These are phyloP conservation scores for Cygnus atratus DNA, from an alignment of 2,113 vertebrate genomes.

Conservation along the genomic window DNA sequence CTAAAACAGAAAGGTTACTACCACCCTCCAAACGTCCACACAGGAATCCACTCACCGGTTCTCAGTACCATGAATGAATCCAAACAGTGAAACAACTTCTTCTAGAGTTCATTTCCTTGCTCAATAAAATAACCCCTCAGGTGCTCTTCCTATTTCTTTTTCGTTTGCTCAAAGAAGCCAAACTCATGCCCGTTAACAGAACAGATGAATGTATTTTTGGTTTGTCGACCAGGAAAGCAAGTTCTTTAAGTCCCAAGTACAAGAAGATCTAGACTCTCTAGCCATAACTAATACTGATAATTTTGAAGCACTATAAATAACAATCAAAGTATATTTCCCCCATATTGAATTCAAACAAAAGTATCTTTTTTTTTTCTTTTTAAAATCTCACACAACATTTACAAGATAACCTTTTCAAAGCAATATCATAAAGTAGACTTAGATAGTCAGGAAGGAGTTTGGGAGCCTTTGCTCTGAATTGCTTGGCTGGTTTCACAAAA, in stretches of 20 bases:
- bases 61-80: background rate
- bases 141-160: background rate
- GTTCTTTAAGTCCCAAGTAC: background rate
- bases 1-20: background rate
- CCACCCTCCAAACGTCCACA: background rate
- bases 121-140: background rate
- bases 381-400: background rate
- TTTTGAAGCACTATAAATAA: background rate
- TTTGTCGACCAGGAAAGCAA: background rate
- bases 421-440: background rate
- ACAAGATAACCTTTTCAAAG: background rate
- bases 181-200: background rate
- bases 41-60: background rate
- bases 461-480: background rate
- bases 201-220: background rate
- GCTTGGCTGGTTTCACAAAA: background rate
- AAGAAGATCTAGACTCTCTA: background rate
- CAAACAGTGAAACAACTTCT: background rate
- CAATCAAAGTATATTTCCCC: background rate
- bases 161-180: background rate
- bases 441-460: accelerated
- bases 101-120: background rate
- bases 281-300: background rate
- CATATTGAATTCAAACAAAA: background rate
- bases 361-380: background rate